Evolutionary conservation across 2,113 vertebrate species (phyloP).

Genomic region (Colius striatus): DNA sequence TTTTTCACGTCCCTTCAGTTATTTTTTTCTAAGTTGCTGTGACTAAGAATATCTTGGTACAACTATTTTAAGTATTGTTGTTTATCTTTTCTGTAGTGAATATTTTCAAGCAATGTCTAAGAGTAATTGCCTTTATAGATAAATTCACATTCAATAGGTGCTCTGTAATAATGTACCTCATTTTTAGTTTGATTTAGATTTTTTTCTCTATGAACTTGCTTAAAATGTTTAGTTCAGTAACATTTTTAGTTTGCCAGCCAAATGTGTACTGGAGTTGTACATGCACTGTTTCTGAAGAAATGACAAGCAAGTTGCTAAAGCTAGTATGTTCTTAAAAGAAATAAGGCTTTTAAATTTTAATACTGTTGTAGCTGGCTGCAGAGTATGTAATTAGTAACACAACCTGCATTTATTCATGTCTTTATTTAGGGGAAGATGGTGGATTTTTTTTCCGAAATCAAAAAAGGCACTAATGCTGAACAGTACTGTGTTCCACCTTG

Average conservation of each 20-base stretch:
- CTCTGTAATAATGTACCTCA: background rate
- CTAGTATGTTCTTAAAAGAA: background rate
- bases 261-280: background rate
- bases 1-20: background rate
- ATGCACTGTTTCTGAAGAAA: background rate
- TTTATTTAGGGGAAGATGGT: background rate
- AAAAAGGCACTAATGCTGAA: background rate
- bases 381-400: background rate
- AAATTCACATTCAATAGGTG: background rate
- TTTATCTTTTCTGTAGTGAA: background rate
- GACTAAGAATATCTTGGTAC: background rate
- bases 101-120: background rate
- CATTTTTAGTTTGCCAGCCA: background rate
- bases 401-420: background rate
- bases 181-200: background rate
- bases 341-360: background rate
- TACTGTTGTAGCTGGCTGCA: background rate
- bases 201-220: background rate
- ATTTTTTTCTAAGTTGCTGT: background rate
- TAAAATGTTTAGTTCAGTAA: background rate
- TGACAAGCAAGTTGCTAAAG: background rate
- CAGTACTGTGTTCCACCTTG: background rate
- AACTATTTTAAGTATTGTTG: background rate
- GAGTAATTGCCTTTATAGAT: background rate
- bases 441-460: background rate